A percentile compares a stretch with the other conserved stretches of the same genome.
These are phyloP conservation scores for Leucosticte australis DNA, from an alignment of 2,113 vertebrate species.

Conservation along the genomic window DNA sequence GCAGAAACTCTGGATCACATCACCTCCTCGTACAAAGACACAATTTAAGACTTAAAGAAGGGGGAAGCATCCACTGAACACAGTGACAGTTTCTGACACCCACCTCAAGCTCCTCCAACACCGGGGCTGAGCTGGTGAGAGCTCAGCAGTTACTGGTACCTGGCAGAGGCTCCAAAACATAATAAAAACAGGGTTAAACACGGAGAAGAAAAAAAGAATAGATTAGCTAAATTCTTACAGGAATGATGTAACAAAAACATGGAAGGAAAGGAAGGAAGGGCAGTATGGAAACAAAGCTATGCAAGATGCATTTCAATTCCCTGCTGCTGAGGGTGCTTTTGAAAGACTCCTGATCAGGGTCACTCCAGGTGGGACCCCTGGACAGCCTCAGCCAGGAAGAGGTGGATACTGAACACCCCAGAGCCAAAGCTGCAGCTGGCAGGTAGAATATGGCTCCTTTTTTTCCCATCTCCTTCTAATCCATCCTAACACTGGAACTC, in stretches of 20 bases:
- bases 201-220: not conserved
- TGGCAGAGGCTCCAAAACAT: not conserved
- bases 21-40: not conserved
- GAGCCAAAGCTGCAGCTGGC: not conserved
- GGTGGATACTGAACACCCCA: not conserved
- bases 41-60: not conserved
- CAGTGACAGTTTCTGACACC: not conserved
- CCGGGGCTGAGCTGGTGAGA: not conserved
- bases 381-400: not conserved
- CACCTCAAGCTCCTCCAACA: not conserved
- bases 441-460: rapidly evolving
- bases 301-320: not conserved
- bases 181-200: not conserved
- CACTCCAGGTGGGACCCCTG: not conserved
- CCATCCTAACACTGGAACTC: not conserved
- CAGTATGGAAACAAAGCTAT: not conserved
- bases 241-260: not conserved
- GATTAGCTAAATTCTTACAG: not conserved
- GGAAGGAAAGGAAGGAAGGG: not conserved
- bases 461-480: not conserved
- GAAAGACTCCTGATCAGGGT: not conserved
- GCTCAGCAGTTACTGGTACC: not conserved
- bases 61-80: not conserved
- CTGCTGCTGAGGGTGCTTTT: not conserved
- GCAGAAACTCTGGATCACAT: not conserved